Percentiles rank a stretch among this genome's conserved stretches.
These are phyloP conservation scores for Xiphophorus hellerii DNA, from an alignment of 2,113 vertebrate genomes.

Conservation along the genomic window DNA sequence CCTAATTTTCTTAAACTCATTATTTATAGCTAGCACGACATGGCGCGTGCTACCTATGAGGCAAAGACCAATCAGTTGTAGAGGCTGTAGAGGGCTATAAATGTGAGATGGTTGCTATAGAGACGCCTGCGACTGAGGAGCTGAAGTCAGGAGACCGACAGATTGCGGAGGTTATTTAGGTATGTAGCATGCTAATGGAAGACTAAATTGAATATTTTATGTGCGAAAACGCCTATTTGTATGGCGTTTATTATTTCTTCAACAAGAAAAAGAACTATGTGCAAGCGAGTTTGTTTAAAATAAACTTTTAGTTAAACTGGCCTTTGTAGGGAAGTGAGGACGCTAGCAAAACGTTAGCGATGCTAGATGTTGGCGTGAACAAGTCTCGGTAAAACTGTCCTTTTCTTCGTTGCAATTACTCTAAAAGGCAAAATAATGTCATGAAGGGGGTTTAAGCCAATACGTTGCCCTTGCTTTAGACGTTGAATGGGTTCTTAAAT, in stretches of 20 bases:
- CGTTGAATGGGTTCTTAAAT: too few species aligned
- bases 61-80: constrained; percentile 66
- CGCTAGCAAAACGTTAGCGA: neutral
- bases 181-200: neutral
- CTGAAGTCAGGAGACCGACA: constrained; percentile 32
- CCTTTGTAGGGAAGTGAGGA: neutral
- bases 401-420: neutral
- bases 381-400: neutral
- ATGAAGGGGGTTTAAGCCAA: too few species aligned
- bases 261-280: neutral
- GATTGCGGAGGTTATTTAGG: constrained; percentile 43
- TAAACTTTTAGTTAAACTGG: neutral
- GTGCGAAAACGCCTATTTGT: neutral
- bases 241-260: neutral
- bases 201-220: neutral
- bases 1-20: neutral
- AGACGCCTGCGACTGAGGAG: constrained; percentile 59
- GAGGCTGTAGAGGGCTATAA: constrained; percentile 66
- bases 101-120: constrained; percentile 60
- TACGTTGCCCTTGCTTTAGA: too few species aligned
- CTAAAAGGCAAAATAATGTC: neutral
- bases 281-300: neutral
- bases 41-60: neutral
- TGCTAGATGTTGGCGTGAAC: too few species aligned
- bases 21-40: too few species aligned